Conservation (phyloP, 2,113 vertebrate genomes). For the Sylvia atricapilla region DNA sequence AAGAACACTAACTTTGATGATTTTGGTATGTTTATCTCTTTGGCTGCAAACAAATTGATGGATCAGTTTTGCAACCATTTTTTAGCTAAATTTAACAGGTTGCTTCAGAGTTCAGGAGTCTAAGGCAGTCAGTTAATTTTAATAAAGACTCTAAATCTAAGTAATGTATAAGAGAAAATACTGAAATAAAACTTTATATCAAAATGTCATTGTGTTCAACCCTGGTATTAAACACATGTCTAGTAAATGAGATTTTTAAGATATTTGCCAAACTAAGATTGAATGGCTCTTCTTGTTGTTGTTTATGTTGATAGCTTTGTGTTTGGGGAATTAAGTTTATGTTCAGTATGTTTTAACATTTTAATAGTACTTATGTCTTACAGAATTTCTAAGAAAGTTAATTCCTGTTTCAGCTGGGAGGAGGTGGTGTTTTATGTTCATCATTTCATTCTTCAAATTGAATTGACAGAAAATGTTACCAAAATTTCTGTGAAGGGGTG, state of each 20-base stretch:
- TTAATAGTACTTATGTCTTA: background rate
- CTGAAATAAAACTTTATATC: background rate
- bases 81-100: background rate
- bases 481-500: background rate
- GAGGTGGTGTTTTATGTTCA: background rate
- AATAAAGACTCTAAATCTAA: background rate
- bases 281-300: background rate
- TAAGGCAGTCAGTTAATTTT: background rate
- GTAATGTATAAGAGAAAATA: background rate
- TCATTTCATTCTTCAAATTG: background rate
- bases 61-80: background rate
- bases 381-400: background rate
- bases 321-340: background rate
- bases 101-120: background rate
- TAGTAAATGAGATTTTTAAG: background rate
- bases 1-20: background rate
- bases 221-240: background rate
- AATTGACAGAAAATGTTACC: background rate
- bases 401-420: background rate
- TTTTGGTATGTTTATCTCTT: background rate
- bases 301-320: background rate
- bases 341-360: background rate
- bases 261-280: background rate
- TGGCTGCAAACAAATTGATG: background rate
- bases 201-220: background rate